Evolutionary conservation across 2,797 vertebrate species (phyloP).

Genomic region (Sebastes glaucus): DNA sequence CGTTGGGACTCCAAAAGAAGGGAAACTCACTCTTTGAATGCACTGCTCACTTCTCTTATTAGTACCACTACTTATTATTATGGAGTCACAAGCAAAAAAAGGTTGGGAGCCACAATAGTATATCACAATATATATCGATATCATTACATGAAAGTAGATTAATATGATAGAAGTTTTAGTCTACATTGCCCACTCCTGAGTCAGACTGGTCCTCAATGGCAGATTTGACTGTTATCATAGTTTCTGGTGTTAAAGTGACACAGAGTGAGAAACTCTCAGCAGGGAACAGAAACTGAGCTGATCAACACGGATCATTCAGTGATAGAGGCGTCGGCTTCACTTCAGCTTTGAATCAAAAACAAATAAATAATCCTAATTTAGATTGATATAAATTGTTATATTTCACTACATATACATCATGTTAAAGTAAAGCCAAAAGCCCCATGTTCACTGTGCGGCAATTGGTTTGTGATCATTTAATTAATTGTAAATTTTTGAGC

Average conservation of each 20-base stretch:
- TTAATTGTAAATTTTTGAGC: background rate
- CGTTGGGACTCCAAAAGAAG: too few species aligned
- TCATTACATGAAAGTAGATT: background rate
- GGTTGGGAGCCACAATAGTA: background rate
- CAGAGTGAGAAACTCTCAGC: background rate
- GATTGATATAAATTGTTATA: background rate
- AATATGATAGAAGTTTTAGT: background rate
- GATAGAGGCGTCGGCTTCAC: background rate
- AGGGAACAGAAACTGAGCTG: background rate
- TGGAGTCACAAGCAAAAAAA: too few species aligned
- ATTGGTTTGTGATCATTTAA: background rate
- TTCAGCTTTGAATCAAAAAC: background rate
- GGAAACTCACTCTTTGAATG: background rate
- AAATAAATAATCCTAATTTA: background rate
- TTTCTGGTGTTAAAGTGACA: conserved; percentile 1
- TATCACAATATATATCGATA: background rate
- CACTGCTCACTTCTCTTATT: background rate
- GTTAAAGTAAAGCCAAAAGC: background rate
- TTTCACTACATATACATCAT: background rate
- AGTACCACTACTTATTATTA: background rate
- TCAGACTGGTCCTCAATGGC: background rate
- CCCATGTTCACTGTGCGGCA: background rate
- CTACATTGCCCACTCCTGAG: background rate
- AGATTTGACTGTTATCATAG: background rate
- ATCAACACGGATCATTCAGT: background rate